Conservation (phyloP, 2,113 vertebrate genomes). For the Toxotes jaculatrix region DNA sequence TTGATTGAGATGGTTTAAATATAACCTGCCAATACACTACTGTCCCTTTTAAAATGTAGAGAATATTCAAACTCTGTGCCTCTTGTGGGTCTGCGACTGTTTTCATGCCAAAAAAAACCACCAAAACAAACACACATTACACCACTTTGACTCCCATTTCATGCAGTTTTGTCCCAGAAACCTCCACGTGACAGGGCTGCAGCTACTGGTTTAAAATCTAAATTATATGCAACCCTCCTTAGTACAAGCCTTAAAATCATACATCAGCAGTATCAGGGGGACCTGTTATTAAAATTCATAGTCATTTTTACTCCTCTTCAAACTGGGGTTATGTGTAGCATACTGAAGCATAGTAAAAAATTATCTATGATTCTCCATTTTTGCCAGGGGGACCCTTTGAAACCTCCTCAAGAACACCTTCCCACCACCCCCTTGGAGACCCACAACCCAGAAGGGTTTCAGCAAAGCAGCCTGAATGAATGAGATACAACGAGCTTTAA, state of each 20-base stretch:
- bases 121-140: slow-evolving; percentile 6
- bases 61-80: not conserved
- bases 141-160: not conserved
- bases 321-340: slow-evolving; percentile 8
- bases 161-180: not conserved
- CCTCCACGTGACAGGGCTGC: not conserved
- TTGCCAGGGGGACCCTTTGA: not conserved
- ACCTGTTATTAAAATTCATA: slow-evolving; percentile 32
- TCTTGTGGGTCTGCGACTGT: not conserved
- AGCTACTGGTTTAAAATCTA: not conserved
- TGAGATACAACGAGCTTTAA: slow-evolving; percentile 37
- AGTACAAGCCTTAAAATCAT: not conserved
- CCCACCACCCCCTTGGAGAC: not conserved
- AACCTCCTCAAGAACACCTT: not conserved
- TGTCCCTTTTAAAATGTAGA: not conserved
- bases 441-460: not conserved
- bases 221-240: not conserved
- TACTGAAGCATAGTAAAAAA: not conserved
- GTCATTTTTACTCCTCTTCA: slow-evolving; percentile 21
- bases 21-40: slow-evolving; percentile 14
- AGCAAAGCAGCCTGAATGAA: not conserved
- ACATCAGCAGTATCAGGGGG: not conserved
- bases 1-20: slow-evolving; percentile 17
- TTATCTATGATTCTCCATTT: not conserved
- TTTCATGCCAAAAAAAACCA: not conserved